phyloP scores from a whole-genome alignment of 2,888 invertebrate species.

The Argynnis bischoffii region DNA sequence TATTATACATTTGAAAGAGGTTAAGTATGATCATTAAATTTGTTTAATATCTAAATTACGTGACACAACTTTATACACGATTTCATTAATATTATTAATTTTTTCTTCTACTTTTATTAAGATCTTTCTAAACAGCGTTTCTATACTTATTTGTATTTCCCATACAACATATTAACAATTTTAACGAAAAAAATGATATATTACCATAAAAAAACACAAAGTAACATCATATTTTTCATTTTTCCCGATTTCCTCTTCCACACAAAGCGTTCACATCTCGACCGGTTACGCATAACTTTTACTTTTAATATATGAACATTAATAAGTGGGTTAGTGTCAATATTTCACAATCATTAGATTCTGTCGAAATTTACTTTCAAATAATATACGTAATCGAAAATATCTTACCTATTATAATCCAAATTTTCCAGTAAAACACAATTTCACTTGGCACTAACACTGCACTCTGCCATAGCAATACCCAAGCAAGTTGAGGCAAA shows the following conservation, averaged over 20 bases:
- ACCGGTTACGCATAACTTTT: constrained; percentile 14
- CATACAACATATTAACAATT: too few relatives aligned
- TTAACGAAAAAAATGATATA: too few relatives aligned
- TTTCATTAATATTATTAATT: too few relatives aligned
- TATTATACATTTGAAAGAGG: too few relatives aligned
- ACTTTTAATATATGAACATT: constrained; percentile 9
- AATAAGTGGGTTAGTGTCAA: constrained; percentile 9
- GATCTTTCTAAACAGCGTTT: too few relatives aligned
- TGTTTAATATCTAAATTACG: too few relatives aligned
- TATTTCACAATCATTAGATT: constrained; percentile 2
- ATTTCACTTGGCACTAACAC: constrained; percentile 6
- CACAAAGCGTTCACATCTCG: not conserved
- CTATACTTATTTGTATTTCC: too few relatives aligned
- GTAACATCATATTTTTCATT: not conserved
- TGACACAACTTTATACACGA: too few relatives aligned
- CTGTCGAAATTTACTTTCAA: not conserved
- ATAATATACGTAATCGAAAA: constrained; percentile 6
- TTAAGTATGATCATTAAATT: too few relatives aligned
- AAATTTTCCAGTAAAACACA: too few relatives aligned
- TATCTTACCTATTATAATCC: too few relatives aligned
- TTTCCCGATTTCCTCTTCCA: constrained; percentile 2
- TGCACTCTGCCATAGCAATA: not conserved
- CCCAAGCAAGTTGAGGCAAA: not conserved
- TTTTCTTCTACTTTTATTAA: too few relatives aligned
- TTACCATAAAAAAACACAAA: not conserved